phyloP scores from a whole-genome alignment of 1,140 invertebrate species.

The Caenorhabditis briggsae region DNA sequence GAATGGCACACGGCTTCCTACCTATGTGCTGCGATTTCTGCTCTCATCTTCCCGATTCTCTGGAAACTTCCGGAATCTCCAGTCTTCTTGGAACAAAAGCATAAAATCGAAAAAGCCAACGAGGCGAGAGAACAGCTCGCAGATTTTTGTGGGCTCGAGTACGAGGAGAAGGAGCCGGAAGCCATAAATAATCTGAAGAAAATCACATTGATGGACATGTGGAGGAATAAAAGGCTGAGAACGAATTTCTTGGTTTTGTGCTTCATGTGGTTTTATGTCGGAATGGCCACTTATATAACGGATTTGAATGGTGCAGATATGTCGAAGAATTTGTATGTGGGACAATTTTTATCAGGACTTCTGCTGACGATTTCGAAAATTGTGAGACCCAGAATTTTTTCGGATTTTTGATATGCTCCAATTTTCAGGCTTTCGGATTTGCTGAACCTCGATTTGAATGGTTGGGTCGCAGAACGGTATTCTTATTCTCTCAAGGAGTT shows the following conservation, averaged over 20 bases:
- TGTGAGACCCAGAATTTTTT: neutral
- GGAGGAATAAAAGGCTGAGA: conserved; percentile 15
- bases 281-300: conserved; percentile 37
- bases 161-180: conserved; percentile 14
- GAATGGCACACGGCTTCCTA: conserved; percentile 33
- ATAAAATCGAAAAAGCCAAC: conserved; percentile 27
- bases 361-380: conserved; percentile 26
- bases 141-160: conserved; percentile 14
- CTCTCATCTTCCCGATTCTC: conserved; percentile 25
- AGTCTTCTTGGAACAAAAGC: conserved; percentile 41
- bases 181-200: conserved; percentile 1
- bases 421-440: conserved; percentile 43
- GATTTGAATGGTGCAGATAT: conserved; percentile 56
- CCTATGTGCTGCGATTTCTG: conserved; percentile 40
- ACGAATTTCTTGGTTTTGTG: conserved; percentile 47
- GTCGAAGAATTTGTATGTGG: conserved; percentile 44
- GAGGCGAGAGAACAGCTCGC: conserved; percentile 25
- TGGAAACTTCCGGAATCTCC: conserved; percentile 52
- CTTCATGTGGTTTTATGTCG: conserved; percentile 52
- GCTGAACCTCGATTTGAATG: conserved; percentile 45
- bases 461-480: conserved; percentile 26
- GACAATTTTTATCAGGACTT: conserved; percentile 50
- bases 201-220: conserved; percentile 49
- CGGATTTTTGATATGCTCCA: neutral
- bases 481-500: neutral